Base-by-base conservation (phyloP, 1,140 invertebrate genomes). In the Bombus sibiricus region DNA sequence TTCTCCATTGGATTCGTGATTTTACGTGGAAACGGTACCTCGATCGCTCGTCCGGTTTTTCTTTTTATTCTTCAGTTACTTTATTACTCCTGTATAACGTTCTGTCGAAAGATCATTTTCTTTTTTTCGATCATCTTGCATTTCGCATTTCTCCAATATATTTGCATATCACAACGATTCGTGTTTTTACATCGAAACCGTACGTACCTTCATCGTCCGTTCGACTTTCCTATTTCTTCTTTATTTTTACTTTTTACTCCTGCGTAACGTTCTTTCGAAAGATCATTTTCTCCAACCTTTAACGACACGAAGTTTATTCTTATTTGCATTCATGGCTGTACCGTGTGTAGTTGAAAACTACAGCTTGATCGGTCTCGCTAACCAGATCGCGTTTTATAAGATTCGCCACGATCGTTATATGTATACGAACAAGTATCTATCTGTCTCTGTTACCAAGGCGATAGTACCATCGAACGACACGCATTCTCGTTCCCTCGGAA, bases 311-410 rank as follows among this genome's bases (percentile, higher is more conserved):
- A 77, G 47, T 62, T 77, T 77, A 34, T 28, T 32, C 73, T 57
- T 57, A 76, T 76, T 76, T 76, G 74, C 74, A 66, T 66, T 41
- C n/a, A 43, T 39, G 18, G n/a, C 15, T n/a, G 39, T 18, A 59
- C 39, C 39, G 1, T 18, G 22, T 15, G 59, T 28, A 22, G 32
- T 47, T 68, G 66, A 22, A 39, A 10, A 43, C 13, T 72, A 34
- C 32, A 9, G 34, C 34, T 43, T 25, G 64, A 83, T 69, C 47
- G 74, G 43, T 76, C 34, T 78, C 22, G 37, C 37, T 66, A 22
- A 69, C 47, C 37, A n/a, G 83, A 80, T 72, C 53, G 77, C 57
- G 57, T 85, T 85, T 85, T 79, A 79, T 32, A 32, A 69, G 69
- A 84, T 62, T 28, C 25, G 53, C 39, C 4, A 41, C 28, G 62